phyloP scores from a whole-genome alignment of 2,113 vertebrate species.

The Clarias batrachus region DNA sequence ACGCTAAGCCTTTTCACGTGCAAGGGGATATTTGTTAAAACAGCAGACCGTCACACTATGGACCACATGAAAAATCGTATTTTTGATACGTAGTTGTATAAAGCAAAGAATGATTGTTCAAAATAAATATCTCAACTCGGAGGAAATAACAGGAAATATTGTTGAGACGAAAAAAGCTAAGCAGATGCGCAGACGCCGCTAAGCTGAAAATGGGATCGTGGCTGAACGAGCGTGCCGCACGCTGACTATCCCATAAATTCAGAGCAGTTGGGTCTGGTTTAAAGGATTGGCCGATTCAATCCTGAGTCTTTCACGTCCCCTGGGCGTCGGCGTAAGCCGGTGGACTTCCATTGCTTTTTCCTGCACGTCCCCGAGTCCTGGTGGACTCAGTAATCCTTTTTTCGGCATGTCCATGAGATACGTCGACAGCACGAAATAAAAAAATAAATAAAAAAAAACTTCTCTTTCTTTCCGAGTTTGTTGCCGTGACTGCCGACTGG shows the following conservation, averaged over 20 bases:
- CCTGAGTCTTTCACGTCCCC: constrained; percentile 35
- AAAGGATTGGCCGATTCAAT: constrained; percentile 45
- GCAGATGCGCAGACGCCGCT: constrained; percentile 13
- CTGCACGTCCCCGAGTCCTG: constrained; percentile 38
- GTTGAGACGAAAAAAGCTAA: not conserved
- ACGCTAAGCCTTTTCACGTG: not conserved
- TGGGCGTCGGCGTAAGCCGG: constrained; percentile 38
- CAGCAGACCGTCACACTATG: not conserved
- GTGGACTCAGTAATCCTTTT: constrained; percentile 43
- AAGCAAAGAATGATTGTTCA: not conserved
- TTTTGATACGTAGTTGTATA: not conserved
- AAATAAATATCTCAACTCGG: not conserved
- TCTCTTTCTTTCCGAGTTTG: constrained; percentile 24
- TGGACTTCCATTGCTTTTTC: constrained; percentile 35
- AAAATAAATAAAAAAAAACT: not conserved
- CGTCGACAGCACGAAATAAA: not conserved
- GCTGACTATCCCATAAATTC: constrained; percentile 27
- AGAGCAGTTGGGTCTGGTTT: constrained; percentile 49
- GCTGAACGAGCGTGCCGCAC: not conserved
- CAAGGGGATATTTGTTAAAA: not conserved
- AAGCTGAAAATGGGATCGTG: constrained; percentile 38
- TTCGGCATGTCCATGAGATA: constrained; percentile 47
- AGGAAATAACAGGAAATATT: not conserved
- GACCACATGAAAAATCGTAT: not conserved
- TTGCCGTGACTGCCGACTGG: constrained; percentile 47